These are phyloP conservation scores for Paramormyrops kingsleyae DNA, from an alignment of 2,113 vertebrate genomes.

Conservation along the genomic window DNA sequence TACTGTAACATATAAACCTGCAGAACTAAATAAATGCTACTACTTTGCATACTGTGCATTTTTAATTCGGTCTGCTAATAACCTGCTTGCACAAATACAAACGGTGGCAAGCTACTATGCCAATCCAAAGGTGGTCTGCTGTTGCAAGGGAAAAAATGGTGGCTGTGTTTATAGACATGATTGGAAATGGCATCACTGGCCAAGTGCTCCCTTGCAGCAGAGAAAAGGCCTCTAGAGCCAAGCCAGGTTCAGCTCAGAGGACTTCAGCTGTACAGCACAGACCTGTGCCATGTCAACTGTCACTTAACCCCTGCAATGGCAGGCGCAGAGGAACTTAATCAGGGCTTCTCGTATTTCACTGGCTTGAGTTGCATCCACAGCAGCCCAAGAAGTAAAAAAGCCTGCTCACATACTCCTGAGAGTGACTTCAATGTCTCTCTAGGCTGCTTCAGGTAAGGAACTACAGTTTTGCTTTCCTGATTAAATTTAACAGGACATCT, in stretches of 20 bases:
- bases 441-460: conserved; percentile 1
- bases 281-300: conserved; percentile 58
- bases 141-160: not conserved
- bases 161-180: conserved; percentile 12
- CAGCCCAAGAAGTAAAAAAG: conserved; percentile 34
- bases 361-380: conserved; percentile 30
- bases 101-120: not conserved
- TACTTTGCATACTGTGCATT: not conserved
- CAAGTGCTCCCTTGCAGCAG: not conserved
- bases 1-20: not conserved
- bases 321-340: conserved; percentile 54
- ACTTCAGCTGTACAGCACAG: conserved; percentile 27
- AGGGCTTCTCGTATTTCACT: conserved; percentile 63
- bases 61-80: not conserved
- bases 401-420: not conserved
- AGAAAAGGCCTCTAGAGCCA: conserved; percentile 2
- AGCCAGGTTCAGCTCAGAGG: conserved; percentile 28
- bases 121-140: not conserved
- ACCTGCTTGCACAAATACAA: not conserved
- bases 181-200: conserved; percentile 33
- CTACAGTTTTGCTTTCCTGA: not conserved
- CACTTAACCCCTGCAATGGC: conserved; percentile 49
- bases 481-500: conserved; percentile 13
- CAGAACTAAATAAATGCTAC: not conserved
- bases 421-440: conserved; percentile 21